Evolutionary conservation across 2,797 vertebrate genomes (phyloP).

Genomic region (Pangasius krempfi): DNA sequence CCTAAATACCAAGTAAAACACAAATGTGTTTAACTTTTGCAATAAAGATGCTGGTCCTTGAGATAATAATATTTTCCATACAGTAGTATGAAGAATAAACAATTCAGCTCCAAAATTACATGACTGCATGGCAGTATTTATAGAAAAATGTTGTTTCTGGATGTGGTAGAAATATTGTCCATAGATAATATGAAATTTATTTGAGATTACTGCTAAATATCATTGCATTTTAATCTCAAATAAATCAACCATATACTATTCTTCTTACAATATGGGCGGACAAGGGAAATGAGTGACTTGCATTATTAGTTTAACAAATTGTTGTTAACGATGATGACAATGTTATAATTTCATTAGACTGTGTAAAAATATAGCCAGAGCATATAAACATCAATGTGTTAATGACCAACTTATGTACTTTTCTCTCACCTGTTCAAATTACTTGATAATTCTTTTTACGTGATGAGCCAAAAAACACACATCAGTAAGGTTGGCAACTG

Average conservation of each 20-base stretch:
- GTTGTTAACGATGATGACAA: background rate
- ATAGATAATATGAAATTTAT: no score
- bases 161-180: background rate
- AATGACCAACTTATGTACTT: background rate
- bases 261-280: background rate
- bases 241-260: background rate
- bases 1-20: slow-evolving; percentile 49
- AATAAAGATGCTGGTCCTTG: slow-evolving; percentile 37
- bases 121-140: background rate
- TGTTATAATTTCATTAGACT: background rate
- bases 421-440: background rate
- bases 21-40: slow-evolving; percentile 38
- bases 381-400: background rate
- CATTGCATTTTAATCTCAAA: background rate
- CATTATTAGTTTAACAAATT: background rate
- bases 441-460: background rate
- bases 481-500: background rate
- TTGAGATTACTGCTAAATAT: background rate
- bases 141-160: background rate
- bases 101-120: background rate
- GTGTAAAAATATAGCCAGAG: background rate
- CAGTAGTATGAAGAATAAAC: slow-evolving; percentile 22
- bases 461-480: background rate
- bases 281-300: background rate
- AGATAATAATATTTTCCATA: slow-evolving; percentile 38